A percentile compares a stretch with the other conserved stretches of the same genome.
Evolutionary conservation across 2,888 invertebrate genomes (phyloP).

Genomic region (Carpatolechia fugitivella): DNA sequence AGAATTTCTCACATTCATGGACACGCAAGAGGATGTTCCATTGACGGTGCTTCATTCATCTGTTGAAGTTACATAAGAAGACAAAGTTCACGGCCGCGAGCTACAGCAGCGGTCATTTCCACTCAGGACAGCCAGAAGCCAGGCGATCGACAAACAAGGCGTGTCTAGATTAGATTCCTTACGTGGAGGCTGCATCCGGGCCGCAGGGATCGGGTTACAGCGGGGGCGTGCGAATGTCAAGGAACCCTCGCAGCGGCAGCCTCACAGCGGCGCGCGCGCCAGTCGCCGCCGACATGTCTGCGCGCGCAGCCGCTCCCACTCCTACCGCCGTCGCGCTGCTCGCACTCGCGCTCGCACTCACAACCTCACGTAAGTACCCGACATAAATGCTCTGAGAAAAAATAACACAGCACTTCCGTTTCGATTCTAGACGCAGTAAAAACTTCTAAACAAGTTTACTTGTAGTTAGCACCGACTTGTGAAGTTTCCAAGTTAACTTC

Average conservation of each 20-base stretch:
- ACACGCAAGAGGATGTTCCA: slow-evolving; percentile 9
- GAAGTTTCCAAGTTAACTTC: background rate
- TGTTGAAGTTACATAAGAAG: slow-evolving; percentile 54
- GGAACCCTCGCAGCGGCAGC: slow-evolving; percentile 53
- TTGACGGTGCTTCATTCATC: slow-evolving; percentile 41
- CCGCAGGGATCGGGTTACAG: slow-evolving; percentile 63
- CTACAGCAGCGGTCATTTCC: slow-evolving; percentile 47
- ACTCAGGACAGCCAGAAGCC: slow-evolving; percentile 19
- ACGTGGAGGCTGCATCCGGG: slow-evolving; percentile 75
- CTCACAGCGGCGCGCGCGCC: slow-evolving; percentile 24
- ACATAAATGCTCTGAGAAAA: background rate
- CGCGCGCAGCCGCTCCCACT: slow-evolving; percentile 51
- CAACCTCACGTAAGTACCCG: slow-evolving; percentile 50
- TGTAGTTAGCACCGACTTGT: too few species aligned
- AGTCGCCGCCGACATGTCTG: slow-evolving; percentile 51
- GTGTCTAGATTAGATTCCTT: slow-evolving; percentile 68
- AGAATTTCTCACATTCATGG: background rate
- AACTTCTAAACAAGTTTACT: slow-evolving; percentile 2
- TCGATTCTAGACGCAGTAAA: background rate
- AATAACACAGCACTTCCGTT: background rate
- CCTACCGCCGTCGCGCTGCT: slow-evolving; percentile 30
- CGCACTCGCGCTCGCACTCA: slow-evolving; percentile 30
- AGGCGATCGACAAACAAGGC: slow-evolving; percentile 55
- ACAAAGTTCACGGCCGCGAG: slow-evolving; percentile 66
- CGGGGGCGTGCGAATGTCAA: slow-evolving; percentile 74